phyloP scores from a whole-genome alignment of 2,888 invertebrate genomes.

The Apoderus coryli region DNA sequence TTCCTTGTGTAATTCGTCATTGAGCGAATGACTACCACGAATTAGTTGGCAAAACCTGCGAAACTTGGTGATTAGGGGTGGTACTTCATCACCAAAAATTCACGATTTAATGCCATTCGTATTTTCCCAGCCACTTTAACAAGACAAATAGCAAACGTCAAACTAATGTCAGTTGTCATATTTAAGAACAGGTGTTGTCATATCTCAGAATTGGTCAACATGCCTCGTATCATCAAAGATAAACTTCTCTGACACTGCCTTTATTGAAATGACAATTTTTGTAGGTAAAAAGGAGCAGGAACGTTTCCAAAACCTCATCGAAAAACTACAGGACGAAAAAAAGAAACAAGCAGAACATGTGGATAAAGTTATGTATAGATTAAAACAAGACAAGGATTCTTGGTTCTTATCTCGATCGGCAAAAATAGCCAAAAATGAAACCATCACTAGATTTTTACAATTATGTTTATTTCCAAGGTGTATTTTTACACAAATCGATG shows the following conservation, averaged over 20 bases:
- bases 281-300: constrained; percentile 82
- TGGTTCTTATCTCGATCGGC: constrained; percentile 79
- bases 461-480: constrained; percentile 93
- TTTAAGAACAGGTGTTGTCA: no score
- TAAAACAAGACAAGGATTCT: constrained; percentile 62
- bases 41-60: no score
- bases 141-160: no score
- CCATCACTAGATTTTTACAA: constrained; percentile 91
- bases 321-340: constrained; percentile 87
- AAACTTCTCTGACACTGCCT: constrained; percentile 12
- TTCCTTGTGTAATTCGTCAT: no score
- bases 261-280: constrained; percentile 13
- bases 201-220: no score
- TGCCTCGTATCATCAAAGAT: constrained; percentile 19
- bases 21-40: no score
- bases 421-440: constrained; percentile 89
- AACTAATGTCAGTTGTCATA: no score
- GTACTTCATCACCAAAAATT: no score
- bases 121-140: no score
- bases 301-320: constrained; percentile 71
- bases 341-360: constrained; percentile 91
- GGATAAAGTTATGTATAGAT: constrained; percentile 60
- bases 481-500: constrained; percentile 91
- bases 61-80: no score
- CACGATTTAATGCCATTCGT: no score